phyloP scores from a whole-genome alignment of 2,888 invertebrate species.

The Temnothorax unifasciatus region DNA sequence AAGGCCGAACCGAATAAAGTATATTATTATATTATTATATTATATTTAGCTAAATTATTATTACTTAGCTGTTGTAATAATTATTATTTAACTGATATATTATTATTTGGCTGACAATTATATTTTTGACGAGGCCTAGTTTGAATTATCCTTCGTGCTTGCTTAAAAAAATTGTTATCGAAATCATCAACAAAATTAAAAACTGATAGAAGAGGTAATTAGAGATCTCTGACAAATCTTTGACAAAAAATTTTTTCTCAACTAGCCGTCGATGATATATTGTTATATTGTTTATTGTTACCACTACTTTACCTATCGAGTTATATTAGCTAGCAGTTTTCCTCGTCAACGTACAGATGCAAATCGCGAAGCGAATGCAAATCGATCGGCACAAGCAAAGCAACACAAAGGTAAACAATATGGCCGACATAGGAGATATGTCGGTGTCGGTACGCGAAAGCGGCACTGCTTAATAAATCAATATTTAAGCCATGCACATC shows the following conservation, averaged over 20 bases:
- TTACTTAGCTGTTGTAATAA: too few species aligned
- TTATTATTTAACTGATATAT: too few species aligned
- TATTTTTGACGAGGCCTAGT: neutral
- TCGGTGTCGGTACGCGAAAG: conserved; percentile 50
- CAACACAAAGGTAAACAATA: conserved; percentile 68
- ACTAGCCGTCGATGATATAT: neutral
- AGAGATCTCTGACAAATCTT: neutral
- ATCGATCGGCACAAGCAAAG: neutral
- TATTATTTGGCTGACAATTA: neutral
- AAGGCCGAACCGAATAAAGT: too few species aligned
- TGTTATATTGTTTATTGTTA: neutral
- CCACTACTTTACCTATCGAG: neutral
- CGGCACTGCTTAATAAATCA: conserved; percentile 57
- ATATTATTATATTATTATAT: too few species aligned
- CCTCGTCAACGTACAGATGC: neutral
- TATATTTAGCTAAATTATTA: too few species aligned
- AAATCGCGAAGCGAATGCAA: too few species aligned
- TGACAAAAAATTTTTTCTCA: neutral
- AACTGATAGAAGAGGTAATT: neutral
- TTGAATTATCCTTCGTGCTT: neutral
- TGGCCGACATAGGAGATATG: conserved; percentile 59
- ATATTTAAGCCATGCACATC: conserved; percentile 60
- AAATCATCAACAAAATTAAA: neutral
- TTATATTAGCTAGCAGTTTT: neutral
- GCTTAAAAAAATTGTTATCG: neutral